Base-by-base conservation (phyloP, 2,797 vertebrate species). In the Hydrocynus forskahlii region DNA sequence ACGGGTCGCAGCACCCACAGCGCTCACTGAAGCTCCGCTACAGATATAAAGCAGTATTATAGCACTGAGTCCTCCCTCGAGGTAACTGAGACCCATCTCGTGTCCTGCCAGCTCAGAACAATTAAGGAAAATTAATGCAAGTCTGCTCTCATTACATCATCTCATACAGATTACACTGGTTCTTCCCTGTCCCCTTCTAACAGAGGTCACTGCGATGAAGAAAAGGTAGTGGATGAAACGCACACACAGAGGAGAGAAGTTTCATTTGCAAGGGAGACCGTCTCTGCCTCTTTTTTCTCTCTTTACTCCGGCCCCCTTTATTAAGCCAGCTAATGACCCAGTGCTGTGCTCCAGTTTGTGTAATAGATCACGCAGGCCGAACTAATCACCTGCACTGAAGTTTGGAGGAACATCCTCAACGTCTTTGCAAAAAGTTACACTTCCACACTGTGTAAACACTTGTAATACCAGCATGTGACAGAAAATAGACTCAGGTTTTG, bases 31-130 rank as follows among this genome's bases (percentile, higher is more conserved):
- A 19, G 16, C 5, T 55, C 16, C 6, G 54, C n/a, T 17, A 21
- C 6, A 5, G 55, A n/a, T n/a, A 43, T 4, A 43, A 2, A 10
- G n/a, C 3, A 55, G 16, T n/a, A n/a, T n/a, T 7, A 55, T 55
- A 55, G 16, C 54, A 55, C 17, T 5, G 55, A 57, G 57, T 60
- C n/a, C 12, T 57, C 25, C 23, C 59, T 14, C 55, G 21, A 12
- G 21, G 59, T 29, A 29, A 62, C 25, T 62, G 59, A 62, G 55
- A 62, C 19, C 59, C 59, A 62, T 13, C 66, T 71, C 40, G 8
- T 45, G 67, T 70, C 76, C 43, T 67, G 0, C 35, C 14, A 50
- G 54, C 76, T 69, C 76, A 45, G 21, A 59, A 78, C 76, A 78
- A 78, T 78, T 62, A 71, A 19, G 0, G 19, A 0, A 25, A 60